Base-by-base conservation (phyloP, 23 tunicate species). In the Aplidium turbinatum region DNA sequence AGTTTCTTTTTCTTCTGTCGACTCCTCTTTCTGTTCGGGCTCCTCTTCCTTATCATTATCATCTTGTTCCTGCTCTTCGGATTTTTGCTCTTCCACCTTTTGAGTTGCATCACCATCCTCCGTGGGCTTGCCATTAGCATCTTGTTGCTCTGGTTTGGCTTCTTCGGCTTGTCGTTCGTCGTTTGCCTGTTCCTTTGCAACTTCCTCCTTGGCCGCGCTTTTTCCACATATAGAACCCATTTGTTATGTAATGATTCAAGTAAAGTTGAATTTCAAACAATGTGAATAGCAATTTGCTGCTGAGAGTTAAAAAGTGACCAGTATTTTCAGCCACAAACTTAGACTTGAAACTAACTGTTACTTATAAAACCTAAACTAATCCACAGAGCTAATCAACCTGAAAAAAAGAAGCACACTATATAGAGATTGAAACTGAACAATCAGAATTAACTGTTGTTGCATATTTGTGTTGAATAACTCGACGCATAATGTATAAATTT, bases 191-290 rank as follows among this genome's bases (percentile, higher is more conserved):
- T 78, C 83, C 28, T 78, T 63, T 0, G 63, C 75, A 1, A 64
- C 87, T 56, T 70, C 77, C 45, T 70, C 51, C 50, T 81, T 81
- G 22, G 87, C 87, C 4, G 79, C 27, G 9, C 36, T 45, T 62
- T 81, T 81, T 11, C 87, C 87, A 62, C 87, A 81, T 31, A 81
- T 61, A 39, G 87, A 72, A 7, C 87, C 87, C 87, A 81, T 81
- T 61, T 35, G n/a, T n/a, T n/a, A n/a, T n/a, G n/a, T n/a, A n/a
- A n/a, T n/a, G n/a, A n/a, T n/a, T n/a, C n/a, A n/a, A 42, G 50
- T 42, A 9, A 16, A 42, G 50, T 11, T 42, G 11, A 42, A 42
- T 11, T 42, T 16, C 11, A 42, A 42, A 42, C 16, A 16, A 42
- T 42, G 50, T 11, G 16, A 16, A 42, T 42, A 42, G 50, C 50